phyloP scores from a whole-genome alignment of 2,113 vertebrate genomes.

The Budorcas taxicolor region DNA sequence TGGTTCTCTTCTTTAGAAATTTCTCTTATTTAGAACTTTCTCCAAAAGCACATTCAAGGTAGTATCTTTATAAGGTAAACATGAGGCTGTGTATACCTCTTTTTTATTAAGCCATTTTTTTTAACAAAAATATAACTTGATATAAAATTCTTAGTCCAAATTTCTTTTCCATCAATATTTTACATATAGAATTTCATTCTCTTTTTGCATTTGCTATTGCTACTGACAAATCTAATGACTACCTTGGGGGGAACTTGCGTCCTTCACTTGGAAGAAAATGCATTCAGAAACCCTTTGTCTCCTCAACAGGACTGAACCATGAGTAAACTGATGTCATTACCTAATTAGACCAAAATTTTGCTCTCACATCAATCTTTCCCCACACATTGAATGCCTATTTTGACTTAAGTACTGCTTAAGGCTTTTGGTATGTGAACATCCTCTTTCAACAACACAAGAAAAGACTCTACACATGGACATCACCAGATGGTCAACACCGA shows the following conservation, averaged over 20 bases:
- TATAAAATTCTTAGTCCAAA: not conserved
- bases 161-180: not conserved
- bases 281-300: rapidly evolving
- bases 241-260: not conserved
- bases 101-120: not conserved
- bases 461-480: not conserved
- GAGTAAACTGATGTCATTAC: not conserved
- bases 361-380: not conserved
- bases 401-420: not conserved
- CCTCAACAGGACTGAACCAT: not conserved
- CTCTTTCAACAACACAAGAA: not conserved
- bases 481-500: not conserved
- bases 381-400: not conserved
- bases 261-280: not conserved
- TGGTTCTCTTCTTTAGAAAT: not conserved
- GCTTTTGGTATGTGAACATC: not conserved
- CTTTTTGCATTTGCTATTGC: not conserved
- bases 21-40: not conserved
- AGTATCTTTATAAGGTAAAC: not conserved
- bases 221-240: not conserved
- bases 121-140: not conserved
- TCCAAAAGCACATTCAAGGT: not conserved
- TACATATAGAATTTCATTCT: not conserved
- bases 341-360: not conserved
- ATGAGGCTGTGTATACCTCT: not conserved